Base-by-base conservation (phyloP, 2,113 vertebrate species). In the Odontophorus gujanensis region DNA sequence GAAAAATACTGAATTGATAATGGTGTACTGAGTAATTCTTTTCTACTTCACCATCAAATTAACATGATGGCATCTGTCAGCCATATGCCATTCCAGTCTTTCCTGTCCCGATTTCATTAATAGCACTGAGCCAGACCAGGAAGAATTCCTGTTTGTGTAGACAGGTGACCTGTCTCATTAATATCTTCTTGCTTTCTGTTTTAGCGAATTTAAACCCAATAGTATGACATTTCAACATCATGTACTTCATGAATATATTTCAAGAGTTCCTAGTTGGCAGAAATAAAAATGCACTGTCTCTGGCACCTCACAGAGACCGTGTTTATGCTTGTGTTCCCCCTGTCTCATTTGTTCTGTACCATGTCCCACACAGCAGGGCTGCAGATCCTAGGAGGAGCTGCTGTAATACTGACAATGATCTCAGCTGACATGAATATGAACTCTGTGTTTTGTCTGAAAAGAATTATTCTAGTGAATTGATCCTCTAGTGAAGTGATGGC, bases 91-190 rank as follows among this genome's bases (percentile, higher is more conserved):
- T 92, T 94, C 85, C 85, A 91, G 57, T 77, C 79, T 95, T 96
- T 96, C 93, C 89, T 95, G 81, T 94, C 91, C 89, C 88, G 14
- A 89, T 92, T 94, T 95, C 91, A 85, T 92, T 95, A 96, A 86
- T 83, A 92, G 79, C 38, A 62, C 34, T 90, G 79, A 85, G 68
- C 87, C 51, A 93, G 95, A 81, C 28, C 67, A 76, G 85, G 72
- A 85, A 92, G 75, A 96, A 95, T 93, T 93, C 91, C 93, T 96
- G 87, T 95, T 95, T 93, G 91, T 92, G 93, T 95, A 90, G 94
- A 87, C 91, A 95, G 87, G 87, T 95, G 81, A 89, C 51, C 91
- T 76, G 57, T 85, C 68, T 96, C 71, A 83, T 89, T 95, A 91
- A 51, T 87, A 73, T 85, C 42, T 79, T 76, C 59, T 90, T 85